Percentiles rank a stretch among this genome's conserved stretches.
These are phyloP conservation scores for Casuarius casuarius DNA, from an alignment of 2,113 vertebrate genomes.

Conservation along the genomic window DNA sequence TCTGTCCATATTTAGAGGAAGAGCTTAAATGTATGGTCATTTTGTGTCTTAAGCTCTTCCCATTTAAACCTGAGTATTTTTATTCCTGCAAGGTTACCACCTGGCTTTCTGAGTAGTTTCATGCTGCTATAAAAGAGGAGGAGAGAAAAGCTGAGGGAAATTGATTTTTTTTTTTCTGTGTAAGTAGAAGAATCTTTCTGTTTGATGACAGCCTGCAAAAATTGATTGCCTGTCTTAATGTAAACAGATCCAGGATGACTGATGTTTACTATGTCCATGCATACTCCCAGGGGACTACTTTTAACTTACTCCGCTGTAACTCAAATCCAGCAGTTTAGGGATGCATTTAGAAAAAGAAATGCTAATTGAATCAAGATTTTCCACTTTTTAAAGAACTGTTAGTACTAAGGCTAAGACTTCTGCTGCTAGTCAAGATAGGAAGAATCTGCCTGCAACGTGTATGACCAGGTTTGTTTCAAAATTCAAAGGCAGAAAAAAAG, in stretches of 20 bases:
- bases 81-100: neutral
- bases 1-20: neutral
- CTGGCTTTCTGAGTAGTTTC: neutral
- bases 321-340: neutral
- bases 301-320: neutral
- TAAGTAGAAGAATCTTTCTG: neutral
- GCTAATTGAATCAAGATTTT: neutral
- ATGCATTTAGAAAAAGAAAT: neutral
- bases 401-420: neutral
- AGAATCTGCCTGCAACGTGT: neutral
- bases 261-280: neutral
- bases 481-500: neutral
- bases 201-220: slow-evolving; percentile 24
- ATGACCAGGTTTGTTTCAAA: neutral
- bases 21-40: neutral
- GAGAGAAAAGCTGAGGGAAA: neutral
- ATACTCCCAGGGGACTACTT: neutral
- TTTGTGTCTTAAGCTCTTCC: neutral
- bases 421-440: neutral
- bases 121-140: neutral
- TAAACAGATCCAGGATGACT: slow-evolving; percentile 15
- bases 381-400: neutral
- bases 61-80: neutral
- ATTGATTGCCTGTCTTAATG: neutral
- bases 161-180: neutral